phyloP scores from a whole-genome alignment of 2,113 vertebrate genomes.

The Hypocryptadius cinnamomeus region DNA sequence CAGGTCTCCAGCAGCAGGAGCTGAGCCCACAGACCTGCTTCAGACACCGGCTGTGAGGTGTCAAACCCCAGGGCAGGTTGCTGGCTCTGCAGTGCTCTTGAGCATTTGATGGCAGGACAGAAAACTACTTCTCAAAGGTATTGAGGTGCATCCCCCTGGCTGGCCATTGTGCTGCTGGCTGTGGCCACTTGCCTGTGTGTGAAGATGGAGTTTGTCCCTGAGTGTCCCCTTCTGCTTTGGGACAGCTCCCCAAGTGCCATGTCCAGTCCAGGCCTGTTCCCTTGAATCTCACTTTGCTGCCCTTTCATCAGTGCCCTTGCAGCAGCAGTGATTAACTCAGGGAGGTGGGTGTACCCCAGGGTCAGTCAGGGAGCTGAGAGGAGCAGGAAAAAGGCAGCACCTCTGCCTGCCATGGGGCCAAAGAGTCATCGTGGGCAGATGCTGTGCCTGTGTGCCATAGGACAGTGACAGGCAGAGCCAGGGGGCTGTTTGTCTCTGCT shows the following conservation, averaged over 20 bases:
- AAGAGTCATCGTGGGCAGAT: not conserved
- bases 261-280: accelerated
- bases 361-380: not conserved
- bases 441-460: not conserved
- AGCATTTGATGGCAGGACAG: not conserved
- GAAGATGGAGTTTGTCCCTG: not conserved
- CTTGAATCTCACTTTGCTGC: not conserved
- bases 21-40: not conserved
- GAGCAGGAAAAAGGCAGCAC: not conserved
- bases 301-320: not conserved
- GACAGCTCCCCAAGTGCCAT: not conserved
- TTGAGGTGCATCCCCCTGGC: not conserved
- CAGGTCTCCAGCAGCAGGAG: not conserved
- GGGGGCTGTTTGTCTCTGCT: not conserved
- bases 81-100: not conserved
- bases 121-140: not conserved
- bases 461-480: not conserved
- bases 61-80: not conserved
- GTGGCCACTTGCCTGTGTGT: accelerated
- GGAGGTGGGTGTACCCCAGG: not conserved
- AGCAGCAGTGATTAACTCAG: not conserved
- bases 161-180: not conserved
- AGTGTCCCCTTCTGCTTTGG: not conserved
- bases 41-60: not conserved
- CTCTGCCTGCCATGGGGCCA: not conserved